These are phyloP conservation scores for Drosophila trapezifrons DNA, from an alignment of 1,140 invertebrate genomes.

Conservation along the genomic window DNA sequence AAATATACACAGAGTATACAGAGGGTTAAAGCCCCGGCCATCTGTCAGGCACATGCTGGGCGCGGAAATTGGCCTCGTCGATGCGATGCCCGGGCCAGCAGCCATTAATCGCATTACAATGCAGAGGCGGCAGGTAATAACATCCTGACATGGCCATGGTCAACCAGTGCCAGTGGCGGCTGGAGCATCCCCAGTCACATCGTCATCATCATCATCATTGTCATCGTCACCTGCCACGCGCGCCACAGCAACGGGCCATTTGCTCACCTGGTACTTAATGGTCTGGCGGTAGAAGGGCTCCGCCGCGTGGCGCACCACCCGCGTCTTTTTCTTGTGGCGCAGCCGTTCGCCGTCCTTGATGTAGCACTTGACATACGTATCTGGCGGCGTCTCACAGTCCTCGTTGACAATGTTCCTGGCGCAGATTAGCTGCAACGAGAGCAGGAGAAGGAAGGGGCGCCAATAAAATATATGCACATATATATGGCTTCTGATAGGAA, in stretches of 20 bases:
- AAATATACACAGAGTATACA: not conserved
- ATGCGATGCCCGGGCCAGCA: constrained; percentile 15
- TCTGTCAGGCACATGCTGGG: constrained; percentile 13
- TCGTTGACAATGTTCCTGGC: constrained; percentile 85
- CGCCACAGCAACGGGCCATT: constrained; percentile 40
- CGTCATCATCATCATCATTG: constrained; percentile 30
- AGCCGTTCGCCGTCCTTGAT: constrained; percentile 93
- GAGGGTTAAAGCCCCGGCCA: constrained; percentile 31
- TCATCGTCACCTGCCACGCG: constrained; percentile 34
- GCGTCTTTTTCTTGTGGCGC: constrained; percentile 95
- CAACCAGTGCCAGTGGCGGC: constrained; percentile 13
- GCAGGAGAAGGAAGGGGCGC: not conserved
- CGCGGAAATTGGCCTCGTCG: constrained; percentile 46
- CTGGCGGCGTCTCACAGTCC: constrained; percentile 86
- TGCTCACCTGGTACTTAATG: constrained; percentile 90
- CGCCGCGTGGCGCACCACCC: constrained; percentile 90
- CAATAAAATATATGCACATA: constrained; percentile 22
- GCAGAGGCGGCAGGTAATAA: constrained; percentile 35
- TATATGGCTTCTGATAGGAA: not conserved
- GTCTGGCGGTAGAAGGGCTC: constrained; percentile 95
- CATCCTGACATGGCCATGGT: constrained; percentile 24
- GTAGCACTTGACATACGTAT: constrained; percentile 98
- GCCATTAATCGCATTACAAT: constrained; percentile 72
- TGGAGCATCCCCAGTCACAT: constrained; percentile 9
- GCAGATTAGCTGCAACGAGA: constrained; percentile 79